These are phyloP conservation scores for Megaleporinus macrocephalus DNA, from an alignment of 2,113 vertebrate species.

Conservation along the genomic window DNA sequence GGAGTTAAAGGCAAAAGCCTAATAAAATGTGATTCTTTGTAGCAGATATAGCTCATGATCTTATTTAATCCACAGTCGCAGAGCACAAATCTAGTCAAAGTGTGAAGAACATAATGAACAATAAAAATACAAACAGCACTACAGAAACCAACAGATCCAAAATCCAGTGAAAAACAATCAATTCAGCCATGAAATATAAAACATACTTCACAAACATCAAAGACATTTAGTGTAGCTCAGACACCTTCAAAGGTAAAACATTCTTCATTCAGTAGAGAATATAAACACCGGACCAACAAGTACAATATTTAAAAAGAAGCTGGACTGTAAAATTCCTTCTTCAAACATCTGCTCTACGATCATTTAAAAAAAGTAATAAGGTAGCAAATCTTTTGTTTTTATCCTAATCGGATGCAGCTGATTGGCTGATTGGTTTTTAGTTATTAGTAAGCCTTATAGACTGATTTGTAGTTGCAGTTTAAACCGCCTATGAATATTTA, in stretches of 20 bases:
- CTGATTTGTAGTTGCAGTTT: neutral
- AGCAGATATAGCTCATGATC: neutral
- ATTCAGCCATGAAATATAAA: conserved; percentile 2
- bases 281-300: neutral
- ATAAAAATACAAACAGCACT: neutral
- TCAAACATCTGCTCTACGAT: neutral
- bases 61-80: neutral
- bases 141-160: neutral
- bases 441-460: neutral
- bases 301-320: conserved; percentile 13
- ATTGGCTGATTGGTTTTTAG: conserved; percentile 12
- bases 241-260: neutral
- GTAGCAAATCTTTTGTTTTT: neutral
- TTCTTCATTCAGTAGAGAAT: neutral
- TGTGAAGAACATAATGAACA: neutral
- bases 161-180: neutral
- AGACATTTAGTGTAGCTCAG: neutral
- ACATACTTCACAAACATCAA: neutral
- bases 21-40: neutral
- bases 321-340: neutral
- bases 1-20: neutral
- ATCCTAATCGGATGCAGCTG: neutral
- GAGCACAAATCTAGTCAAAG: neutral
- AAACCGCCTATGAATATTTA: neutral
- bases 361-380: neutral